Percentiles rank a stretch among this genome's conserved stretches.
phyloP scores from a whole-genome alignment of 2,113 vertebrate species.

The Muscicapa adusta region DNA sequence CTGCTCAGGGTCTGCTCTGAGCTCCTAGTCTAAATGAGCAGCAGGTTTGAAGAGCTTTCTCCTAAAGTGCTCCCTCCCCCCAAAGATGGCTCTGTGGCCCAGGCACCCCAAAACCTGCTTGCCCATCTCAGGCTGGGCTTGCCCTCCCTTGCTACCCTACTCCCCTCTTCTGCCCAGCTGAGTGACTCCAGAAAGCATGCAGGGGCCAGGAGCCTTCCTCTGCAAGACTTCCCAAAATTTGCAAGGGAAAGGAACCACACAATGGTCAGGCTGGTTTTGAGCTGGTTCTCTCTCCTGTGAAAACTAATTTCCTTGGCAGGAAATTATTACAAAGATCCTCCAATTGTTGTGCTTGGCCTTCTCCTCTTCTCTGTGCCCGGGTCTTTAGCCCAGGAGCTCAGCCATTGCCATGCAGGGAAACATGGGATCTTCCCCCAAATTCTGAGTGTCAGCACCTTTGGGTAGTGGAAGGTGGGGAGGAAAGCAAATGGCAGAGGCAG shows the following conservation, averaged over 20 bases:
- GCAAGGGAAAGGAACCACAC: fast-evolving
- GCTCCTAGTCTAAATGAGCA: neutral
- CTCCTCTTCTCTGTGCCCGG: neutral
- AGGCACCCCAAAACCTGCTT: neutral
- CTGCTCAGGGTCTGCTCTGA: neutral
- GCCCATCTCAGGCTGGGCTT: neutral
- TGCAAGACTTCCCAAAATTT: neutral
- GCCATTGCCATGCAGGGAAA: neutral
- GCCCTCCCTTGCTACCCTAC: neutral
- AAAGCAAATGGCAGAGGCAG: neutral
- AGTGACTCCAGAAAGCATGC: neutral
- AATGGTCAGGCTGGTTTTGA: neutral
- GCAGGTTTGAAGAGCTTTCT: neutral
- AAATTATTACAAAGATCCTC: neutral
- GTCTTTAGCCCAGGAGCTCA: neutral
- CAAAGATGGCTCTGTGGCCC: neutral
- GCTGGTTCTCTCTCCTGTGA: neutral
- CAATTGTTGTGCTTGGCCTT: neutral
- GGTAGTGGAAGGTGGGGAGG: neutral
- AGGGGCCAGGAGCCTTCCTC: neutral
- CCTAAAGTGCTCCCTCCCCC: neutral
- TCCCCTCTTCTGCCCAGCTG: neutral
- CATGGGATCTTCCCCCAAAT: fast-evolving
- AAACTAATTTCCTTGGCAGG: neutral
- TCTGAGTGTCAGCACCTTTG: neutral